Conservation (phyloP, 23 tunicate genomes). For the Diplosoma virens region DNA sequence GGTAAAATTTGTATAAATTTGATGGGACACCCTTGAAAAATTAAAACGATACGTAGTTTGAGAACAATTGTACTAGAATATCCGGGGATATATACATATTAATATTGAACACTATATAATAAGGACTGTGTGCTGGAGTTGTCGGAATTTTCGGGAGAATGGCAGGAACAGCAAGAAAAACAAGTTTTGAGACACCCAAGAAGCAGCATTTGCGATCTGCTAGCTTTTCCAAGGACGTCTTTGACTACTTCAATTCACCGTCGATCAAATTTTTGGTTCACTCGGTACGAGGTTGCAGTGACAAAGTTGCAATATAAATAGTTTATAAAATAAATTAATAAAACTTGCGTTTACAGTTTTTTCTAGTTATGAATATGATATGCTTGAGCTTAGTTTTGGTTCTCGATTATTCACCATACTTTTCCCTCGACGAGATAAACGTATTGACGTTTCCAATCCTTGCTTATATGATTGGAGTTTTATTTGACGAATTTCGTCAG, state of each 20-base stretch:
- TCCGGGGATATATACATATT: no score
- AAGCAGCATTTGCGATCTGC: not conserved
- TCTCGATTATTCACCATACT: not conserved
- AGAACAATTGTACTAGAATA: no score
- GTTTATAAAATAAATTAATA: not conserved
- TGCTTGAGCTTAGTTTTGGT: slow-evolving; percentile 2
- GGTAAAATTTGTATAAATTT: no score
- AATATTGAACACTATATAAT: no score
- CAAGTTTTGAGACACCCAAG: not conserved
- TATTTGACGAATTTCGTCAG: slow-evolving; percentile 30
- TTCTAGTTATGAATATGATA: not conserved
- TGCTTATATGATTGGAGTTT: slow-evolving; percentile 20
- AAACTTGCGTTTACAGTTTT: not conserved
- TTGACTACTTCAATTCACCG: slow-evolving; percentile 40
- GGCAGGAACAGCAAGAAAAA: not conserved
- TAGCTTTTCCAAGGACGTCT: slow-evolving; percentile 1
- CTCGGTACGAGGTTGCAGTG: not conserved
- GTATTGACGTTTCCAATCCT: not conserved
- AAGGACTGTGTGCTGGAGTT: slow-evolving; percentile 9
- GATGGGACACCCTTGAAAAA: no score
- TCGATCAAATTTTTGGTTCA: slow-evolving; percentile 22
- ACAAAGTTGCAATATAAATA: not conserved
- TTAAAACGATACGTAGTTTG: no score
- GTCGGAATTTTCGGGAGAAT: not conserved
- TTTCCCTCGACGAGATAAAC: not conserved